phyloP scores from a whole-genome alignment of 2,888 invertebrate species.

The Pardosa pseudoannulata region DNA sequence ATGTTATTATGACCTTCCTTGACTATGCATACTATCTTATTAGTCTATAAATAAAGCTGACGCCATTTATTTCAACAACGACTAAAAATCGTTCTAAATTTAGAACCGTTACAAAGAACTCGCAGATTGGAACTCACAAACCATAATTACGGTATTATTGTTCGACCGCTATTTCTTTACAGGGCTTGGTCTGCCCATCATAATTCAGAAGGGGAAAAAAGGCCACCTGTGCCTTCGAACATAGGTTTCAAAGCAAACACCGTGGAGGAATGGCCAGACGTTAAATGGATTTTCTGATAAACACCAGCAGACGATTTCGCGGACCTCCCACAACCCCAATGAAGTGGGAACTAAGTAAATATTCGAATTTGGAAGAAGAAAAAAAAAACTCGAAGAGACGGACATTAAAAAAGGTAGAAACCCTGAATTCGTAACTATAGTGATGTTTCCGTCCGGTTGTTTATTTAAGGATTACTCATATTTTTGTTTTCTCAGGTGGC shows the following conservation, averaged over 20 bases:
- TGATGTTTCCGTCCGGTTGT: neutral
- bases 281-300: neutral
- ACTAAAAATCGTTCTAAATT: too few relatives aligned
- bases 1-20: too few relatives aligned
- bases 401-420: neutral
- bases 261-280: neutral
- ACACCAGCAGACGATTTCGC: neutral
- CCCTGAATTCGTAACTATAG: neutral
- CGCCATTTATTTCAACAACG: too few relatives aligned
- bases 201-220: neutral
- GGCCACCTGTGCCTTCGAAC: neutral
- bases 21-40: too few relatives aligned
- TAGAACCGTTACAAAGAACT: too few relatives aligned
- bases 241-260: neutral
- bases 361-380: too few relatives aligned
- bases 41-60: too few relatives aligned
- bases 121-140: too few relatives aligned
- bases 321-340: neutral
- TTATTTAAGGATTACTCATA: conserved; percentile 8
- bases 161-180: too few relatives aligned
- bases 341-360: neutral
- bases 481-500: conserved; percentile 5
- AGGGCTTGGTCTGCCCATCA: too few relatives aligned
- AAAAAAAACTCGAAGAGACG: too few relatives aligned
- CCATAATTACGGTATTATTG: too few relatives aligned